These are phyloP conservation scores for Lasioglossum lativentre DNA, from an alignment of 2,888 invertebrate species.

Conservation along the genomic window DNA sequence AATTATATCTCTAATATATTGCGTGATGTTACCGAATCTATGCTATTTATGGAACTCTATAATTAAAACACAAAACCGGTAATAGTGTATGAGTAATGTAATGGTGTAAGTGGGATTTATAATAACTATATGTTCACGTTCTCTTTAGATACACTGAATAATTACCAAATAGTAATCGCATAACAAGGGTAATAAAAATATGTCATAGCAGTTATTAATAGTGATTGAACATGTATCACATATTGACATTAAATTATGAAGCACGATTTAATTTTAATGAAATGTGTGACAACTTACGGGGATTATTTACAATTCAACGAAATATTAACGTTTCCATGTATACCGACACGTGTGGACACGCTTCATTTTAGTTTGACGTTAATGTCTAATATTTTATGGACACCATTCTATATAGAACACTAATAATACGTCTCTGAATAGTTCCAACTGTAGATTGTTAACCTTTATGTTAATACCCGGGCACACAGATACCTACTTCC, in stretches of 20 bases:
- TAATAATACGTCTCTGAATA: not conserved
- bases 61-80: not conserved
- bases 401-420: not conserved
- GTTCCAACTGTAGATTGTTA: not conserved
- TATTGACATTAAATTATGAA: not conserved
- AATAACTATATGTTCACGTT: not conserved
- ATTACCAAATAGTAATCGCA: not conserved
- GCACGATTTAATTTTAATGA: not conserved
- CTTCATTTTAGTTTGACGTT: not conserved
- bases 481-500: rapidly evolving
- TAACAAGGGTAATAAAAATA: not conserved
- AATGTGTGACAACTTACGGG: not conserved
- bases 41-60: not conserved
- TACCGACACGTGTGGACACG: not conserved
- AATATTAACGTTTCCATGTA: not conserved
- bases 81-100: not conserved
- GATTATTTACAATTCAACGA: not conserved
- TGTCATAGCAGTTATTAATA: not conserved
- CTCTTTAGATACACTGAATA: not conserved
- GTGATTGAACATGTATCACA: not conserved
- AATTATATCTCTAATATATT: not conserved
- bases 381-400: not conserved
- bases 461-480: not conserved
- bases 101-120: not conserved
- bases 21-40: not conserved